A percentile compares a stretch with the other conserved stretches of the same genome.
phyloP scores from a whole-genome alignment of 1,140 invertebrate genomes.

The Pseudomyrmex cubaensis region DNA sequence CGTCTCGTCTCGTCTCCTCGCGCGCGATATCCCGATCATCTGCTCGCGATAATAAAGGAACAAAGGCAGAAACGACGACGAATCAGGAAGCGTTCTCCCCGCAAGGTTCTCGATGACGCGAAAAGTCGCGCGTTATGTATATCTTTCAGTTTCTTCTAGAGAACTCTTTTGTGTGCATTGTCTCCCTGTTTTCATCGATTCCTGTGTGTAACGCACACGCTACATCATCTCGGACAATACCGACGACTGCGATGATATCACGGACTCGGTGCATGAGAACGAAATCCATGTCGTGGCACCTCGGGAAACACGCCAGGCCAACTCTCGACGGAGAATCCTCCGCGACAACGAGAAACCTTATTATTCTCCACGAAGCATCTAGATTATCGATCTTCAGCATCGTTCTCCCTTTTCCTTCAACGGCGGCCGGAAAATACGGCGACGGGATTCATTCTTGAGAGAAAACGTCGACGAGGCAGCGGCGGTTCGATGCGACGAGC shows the following conservation, averaged over 20 bases:
- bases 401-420: not conserved
- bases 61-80: constrained; percentile 29
- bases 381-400: not conserved
- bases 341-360: not conserved
- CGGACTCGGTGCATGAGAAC: constrained; percentile 14
- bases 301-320: constrained; percentile 32
- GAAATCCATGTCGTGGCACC: constrained; percentile 40
- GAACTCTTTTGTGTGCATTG: not conserved
- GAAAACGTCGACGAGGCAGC: constrained; percentile 3
- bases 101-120: constrained; percentile 16
- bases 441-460: constrained; percentile 8
- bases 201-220: not conserved
- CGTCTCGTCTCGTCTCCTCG: not conserved
- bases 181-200: constrained; percentile 8
- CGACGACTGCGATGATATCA: constrained; percentile 11
- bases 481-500: constrained; percentile 21
- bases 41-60: constrained; percentile 21
- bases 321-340: constrained; percentile 18
- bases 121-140: constrained; percentile 23
- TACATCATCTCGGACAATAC: constrained; percentile 36
- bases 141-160: not conserved
- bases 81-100: constrained; percentile 29
- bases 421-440: constrained; percentile 10
- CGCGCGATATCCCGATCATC: constrained; percentile 17
- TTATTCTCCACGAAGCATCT: not conserved